phyloP scores from a whole-genome alignment of 2,888 invertebrate genomes.

The Ormia ochracea region DNA sequence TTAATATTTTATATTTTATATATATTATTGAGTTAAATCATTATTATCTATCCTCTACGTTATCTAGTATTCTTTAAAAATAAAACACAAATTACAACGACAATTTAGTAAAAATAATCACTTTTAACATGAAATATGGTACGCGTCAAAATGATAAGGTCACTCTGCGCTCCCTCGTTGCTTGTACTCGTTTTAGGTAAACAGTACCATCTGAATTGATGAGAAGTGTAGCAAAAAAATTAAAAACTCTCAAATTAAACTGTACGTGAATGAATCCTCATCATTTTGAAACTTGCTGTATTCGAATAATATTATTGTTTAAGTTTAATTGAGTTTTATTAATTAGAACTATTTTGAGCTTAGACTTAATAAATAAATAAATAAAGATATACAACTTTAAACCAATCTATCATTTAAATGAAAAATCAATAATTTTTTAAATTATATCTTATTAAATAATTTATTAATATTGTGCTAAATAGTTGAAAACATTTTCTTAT shows the following conservation, averaged over 20 bases:
- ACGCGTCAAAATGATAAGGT: not conserved
- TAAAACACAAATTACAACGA: constrained; percentile 43
- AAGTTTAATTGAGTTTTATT: not conserved
- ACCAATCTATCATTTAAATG: constrained; percentile 8
- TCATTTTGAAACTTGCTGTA: not conserved
- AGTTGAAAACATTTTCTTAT: constrained; percentile 43
- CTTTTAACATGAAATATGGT: not conserved
- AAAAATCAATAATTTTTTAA: constrained; percentile 27
- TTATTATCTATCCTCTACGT: not conserved
- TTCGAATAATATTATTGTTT: not conserved
- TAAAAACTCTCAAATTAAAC: too few species aligned
- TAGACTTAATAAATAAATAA: not conserved
- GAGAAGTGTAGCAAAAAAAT: too few species aligned
- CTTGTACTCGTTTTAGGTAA: not conserved
- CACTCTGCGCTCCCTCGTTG: not conserved
- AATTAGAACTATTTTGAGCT: not conserved
- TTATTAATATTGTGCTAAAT: constrained; percentile 53
- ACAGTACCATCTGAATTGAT: not conserved
- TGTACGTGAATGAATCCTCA: not conserved
- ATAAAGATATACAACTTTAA: not conserved
- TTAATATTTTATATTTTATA: too few species aligned
- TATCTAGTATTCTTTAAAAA: not conserved
- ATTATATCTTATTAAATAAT: constrained; percentile 24
- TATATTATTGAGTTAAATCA: too few species aligned
- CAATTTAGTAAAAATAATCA: constrained; percentile 25